Evolutionary conservation across 1,140 invertebrate species (phyloP).

Genomic region (Ips nitidus): DNA sequence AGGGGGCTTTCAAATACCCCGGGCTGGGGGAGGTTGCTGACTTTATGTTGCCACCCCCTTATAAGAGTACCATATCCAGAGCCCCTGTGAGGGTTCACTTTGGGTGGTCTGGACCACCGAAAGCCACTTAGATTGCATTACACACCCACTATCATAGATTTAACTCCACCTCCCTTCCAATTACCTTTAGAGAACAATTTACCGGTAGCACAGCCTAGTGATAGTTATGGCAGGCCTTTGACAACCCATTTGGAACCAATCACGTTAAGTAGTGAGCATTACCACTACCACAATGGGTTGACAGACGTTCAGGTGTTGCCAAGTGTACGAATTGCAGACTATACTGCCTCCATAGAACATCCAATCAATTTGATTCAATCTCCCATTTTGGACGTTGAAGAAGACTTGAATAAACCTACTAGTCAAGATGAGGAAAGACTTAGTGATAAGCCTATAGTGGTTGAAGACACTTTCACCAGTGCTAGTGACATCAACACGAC

Average conservation of each 20-base stretch:
- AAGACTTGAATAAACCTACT: constrained; percentile 26
- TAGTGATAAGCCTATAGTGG: constrained; percentile 49
- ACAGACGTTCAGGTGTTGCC: constrained; percentile 57
- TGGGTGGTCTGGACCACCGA: constrained; percentile 11
- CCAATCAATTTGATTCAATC: constrained; percentile 64
- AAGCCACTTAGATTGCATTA: constrained; percentile 36
- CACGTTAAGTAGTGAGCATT: constrained; percentile 33
- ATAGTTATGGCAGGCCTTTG: constrained; percentile 32
- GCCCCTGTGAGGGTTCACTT: neutral
- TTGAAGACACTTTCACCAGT: constrained; percentile 46
- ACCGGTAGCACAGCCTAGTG: constrained; percentile 17
- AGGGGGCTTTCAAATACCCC: constrained; percentile 16
- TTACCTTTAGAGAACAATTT: constrained; percentile 27
- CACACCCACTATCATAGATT: too few relatives aligned
- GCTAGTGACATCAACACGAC: constrained; percentile 39
- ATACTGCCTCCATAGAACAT: constrained; percentile 65
- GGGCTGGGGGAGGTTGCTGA: constrained; percentile 23
- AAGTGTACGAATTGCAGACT: constrained; percentile 64
- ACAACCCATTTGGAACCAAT: constrained; percentile 36
- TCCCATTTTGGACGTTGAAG: constrained; percentile 61
- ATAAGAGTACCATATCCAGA: neutral
- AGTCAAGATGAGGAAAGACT: constrained; percentile 21
- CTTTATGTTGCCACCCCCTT: constrained; percentile 31
- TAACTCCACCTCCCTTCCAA: constrained; percentile 5
- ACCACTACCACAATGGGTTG: constrained; percentile 24